Conservation (phyloP, 2,113 vertebrate species). For the Catharus minimus region DNA sequence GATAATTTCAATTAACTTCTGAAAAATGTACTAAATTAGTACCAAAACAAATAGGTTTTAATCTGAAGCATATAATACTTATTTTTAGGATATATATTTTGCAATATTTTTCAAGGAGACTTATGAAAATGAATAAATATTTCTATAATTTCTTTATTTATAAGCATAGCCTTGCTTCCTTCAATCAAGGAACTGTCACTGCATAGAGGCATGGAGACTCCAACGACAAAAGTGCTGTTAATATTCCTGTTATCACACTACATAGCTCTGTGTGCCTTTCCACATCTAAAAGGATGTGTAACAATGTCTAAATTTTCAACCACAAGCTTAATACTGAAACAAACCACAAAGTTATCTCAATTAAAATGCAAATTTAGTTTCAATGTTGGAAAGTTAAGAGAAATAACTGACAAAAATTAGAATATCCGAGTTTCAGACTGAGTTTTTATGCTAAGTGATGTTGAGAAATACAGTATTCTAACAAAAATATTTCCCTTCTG, state of each 20-base stretch:
- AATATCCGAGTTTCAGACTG: neutral
- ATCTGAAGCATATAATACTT: neutral
- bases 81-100: neutral
- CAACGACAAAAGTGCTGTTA: neutral
- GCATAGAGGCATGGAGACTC: neutral
- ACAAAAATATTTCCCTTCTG: neutral
- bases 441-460: neutral
- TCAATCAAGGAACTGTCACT: neutral
- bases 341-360: neutral
- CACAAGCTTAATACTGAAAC: neutral
- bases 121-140: neutral
- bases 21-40: neutral
- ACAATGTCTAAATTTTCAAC: neutral
- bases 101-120: neutral
- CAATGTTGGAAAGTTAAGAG: neutral
- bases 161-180: neutral
- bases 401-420: neutral
- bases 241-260: neutral
- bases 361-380: neutral
- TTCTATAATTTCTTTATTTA: neutral
- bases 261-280: fast-evolving
- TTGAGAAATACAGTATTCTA: neutral
- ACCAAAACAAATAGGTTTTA: neutral
- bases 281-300: neutral
- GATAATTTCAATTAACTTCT: neutral